These are phyloP conservation scores for Lapara coniferarum DNA, from an alignment of 2,888 invertebrate species.

Conservation along the genomic window DNA sequence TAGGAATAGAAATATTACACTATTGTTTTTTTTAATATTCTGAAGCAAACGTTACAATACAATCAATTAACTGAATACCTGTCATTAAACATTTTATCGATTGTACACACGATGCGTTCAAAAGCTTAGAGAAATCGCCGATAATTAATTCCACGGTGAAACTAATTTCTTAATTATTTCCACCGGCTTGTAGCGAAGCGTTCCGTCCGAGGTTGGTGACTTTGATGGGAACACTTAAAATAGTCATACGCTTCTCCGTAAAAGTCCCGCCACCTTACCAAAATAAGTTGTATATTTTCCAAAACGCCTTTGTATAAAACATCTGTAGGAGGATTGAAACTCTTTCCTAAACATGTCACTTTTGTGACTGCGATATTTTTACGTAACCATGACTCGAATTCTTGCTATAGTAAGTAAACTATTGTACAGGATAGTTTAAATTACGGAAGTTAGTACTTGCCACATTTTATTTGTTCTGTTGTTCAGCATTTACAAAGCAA, in stretches of 20 bases:
- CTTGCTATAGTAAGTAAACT: not conserved
- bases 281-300: constrained; percentile 42
- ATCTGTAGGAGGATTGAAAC: not conserved
- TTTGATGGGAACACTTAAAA: constrained; percentile 54
- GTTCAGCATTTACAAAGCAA: constrained; percentile 48
- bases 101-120: constrained; percentile 33
- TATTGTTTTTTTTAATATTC: not conserved
- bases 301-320: constrained; percentile 12
- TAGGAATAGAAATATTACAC: not conserved
- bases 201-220: constrained; percentile 45
- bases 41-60: not conserved
- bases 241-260: constrained; percentile 54
- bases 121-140: constrained; percentile 46
- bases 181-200: constrained; percentile 46
- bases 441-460: not conserved
- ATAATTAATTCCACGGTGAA: constrained; percentile 54
- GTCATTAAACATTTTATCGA: constrained; percentile 15
- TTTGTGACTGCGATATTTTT: constrained; percentile 3
- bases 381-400: constrained; percentile 5
- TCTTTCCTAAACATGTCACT: constrained; percentile 10
- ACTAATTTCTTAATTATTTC: constrained; percentile 63
- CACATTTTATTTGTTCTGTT: constrained; percentile 5
- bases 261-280: constrained; percentile 53
- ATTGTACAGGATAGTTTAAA: constrained; percentile 1
- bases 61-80: not conserved